These are phyloP conservation scores for Salvelinus fontinalis DNA, from an alignment of 2,113 vertebrate species.

Conservation along the genomic window DNA sequence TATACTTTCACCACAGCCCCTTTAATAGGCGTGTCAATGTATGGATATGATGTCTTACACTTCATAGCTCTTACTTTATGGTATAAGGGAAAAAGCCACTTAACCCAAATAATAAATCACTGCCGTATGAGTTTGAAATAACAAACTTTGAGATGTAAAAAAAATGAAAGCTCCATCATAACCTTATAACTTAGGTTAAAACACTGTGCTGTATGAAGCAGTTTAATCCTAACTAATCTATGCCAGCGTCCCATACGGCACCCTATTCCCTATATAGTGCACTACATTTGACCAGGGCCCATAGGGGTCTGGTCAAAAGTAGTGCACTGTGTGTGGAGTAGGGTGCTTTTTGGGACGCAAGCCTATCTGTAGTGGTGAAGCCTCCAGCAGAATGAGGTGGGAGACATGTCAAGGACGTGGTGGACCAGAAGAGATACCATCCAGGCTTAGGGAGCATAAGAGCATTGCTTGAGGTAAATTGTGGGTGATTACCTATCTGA, in stretches of 20 bases:
- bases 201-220: not conserved
- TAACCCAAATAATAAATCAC: constrained; percentile 66
- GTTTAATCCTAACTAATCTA: constrained; percentile 4
- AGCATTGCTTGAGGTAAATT: constrained; percentile 60
- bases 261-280: not conserved
- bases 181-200: not conserved
- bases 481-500: constrained; percentile 59
- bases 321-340: no score
- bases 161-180: not conserved
- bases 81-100: constrained; percentile 60
- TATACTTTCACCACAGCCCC: constrained; percentile 66
- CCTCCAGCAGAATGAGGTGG: constrained; percentile 20
- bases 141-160: constrained; percentile 58
- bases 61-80: constrained; percentile 73
- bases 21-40: constrained; percentile 72
- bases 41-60: constrained; percentile 65
- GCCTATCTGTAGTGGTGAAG: not conserved
- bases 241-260: not conserved
- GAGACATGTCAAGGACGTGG: constrained; percentile 57
- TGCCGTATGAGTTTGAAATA: constrained; percentile 44
- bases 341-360: no score
- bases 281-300: no score
- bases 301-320: no score
- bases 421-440: constrained; percentile 27
- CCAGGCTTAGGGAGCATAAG: constrained; percentile 33